Evolutionary conservation across 1,140 invertebrate species (phyloP).

Genomic region (Drosophila eugracilis): DNA sequence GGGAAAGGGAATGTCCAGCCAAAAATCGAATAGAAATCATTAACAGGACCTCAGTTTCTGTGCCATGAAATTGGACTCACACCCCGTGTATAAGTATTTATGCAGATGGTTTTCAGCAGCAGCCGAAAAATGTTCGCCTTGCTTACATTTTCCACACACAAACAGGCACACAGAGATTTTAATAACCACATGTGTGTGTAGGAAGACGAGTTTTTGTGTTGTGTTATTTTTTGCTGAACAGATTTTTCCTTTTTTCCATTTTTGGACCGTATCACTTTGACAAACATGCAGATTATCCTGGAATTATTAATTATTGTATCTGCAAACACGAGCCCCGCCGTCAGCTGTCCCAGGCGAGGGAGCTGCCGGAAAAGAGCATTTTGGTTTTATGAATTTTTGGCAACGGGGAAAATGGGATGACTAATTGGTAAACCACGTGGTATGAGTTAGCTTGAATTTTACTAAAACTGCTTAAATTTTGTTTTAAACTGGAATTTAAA

Average conservation of each 20-base stretch:
- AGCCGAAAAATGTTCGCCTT: slow-evolving; percentile 18
- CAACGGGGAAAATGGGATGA: slow-evolving; percentile 50
- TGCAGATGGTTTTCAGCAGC: slow-evolving; percentile 57
- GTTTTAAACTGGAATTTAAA: too few species aligned
- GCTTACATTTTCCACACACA: slow-evolving; percentile 28
- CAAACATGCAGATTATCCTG: slow-evolving; percentile 80
- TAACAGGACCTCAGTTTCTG: slow-evolving; percentile 24
- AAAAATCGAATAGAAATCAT: slow-evolving; percentile 20
- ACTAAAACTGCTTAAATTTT: too few species aligned
- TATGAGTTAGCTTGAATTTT: slow-evolving; percentile 19
- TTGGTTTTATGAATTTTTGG: slow-evolving; percentile 21
- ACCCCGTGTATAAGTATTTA: slow-evolving; percentile 54
- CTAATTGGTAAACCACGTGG: slow-evolving; percentile 57
- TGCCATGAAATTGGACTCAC: background rate
- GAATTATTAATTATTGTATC: slow-evolving; percentile 83
- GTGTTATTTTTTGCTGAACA: slow-evolving; percentile 47
- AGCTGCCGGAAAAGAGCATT: slow-evolving; percentile 39
- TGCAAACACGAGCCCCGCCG: slow-evolving; percentile 63
- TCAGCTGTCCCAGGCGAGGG: slow-evolving; percentile 47
- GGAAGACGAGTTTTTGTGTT: slow-evolving; percentile 49
- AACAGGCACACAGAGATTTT: slow-evolving; percentile 21
- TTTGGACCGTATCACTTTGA: slow-evolving; percentile 74
- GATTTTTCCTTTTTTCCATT: slow-evolving; percentile 34
- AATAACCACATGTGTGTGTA: slow-evolving; percentile 13
- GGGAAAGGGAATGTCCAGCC: background rate